Conservation (phyloP, 1,140 invertebrate genomes). For the Pseudomyrmex gracilis region DNA sequence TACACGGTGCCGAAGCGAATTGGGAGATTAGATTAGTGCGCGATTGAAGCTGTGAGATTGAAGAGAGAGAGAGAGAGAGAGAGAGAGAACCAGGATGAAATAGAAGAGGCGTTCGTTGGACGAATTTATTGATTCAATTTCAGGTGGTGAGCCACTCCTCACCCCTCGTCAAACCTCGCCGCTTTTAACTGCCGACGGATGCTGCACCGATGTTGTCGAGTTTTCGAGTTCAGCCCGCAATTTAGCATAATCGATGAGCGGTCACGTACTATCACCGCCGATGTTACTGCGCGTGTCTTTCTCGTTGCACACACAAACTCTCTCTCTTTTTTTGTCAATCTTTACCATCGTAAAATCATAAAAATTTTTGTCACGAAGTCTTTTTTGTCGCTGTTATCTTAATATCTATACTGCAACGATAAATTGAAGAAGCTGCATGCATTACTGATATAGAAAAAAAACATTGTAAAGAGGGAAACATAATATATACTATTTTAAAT, state of each 20-base stretch:
- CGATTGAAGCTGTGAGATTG: constrained; percentile 61
- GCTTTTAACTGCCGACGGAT: constrained; percentile 70
- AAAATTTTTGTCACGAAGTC: not conserved
- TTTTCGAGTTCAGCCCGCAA: constrained; percentile 63
- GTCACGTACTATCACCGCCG: constrained; percentile 9
- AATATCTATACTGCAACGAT: not conserved
- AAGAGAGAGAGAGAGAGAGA: too few species aligned
- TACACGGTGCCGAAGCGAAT: constrained; percentile 42
- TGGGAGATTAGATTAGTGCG: constrained; percentile 66
- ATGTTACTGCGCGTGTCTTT: not conserved
- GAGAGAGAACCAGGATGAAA: constrained; percentile 66
- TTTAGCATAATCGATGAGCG: constrained; percentile 67
- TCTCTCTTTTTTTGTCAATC: too few species aligned
- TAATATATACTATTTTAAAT: too few species aligned
- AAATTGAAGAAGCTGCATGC: not conserved
- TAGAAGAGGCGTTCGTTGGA: constrained; percentile 48
- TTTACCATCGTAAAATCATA: constrained; percentile 28
- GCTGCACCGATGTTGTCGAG: constrained; percentile 63
- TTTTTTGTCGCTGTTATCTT: not conserved
- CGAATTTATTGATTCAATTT: constrained; percentile 76
- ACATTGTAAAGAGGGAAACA: too few species aligned
- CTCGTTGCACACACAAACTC: constrained; percentile 9
- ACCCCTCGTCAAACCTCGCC: not conserved
- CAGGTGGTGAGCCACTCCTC: constrained; percentile 42
- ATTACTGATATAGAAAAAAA: too few species aligned